These are phyloP conservation scores for Notarius quadriscutis DNA, from an alignment of 2,113 vertebrate genomes.

Conservation along the genomic window DNA sequence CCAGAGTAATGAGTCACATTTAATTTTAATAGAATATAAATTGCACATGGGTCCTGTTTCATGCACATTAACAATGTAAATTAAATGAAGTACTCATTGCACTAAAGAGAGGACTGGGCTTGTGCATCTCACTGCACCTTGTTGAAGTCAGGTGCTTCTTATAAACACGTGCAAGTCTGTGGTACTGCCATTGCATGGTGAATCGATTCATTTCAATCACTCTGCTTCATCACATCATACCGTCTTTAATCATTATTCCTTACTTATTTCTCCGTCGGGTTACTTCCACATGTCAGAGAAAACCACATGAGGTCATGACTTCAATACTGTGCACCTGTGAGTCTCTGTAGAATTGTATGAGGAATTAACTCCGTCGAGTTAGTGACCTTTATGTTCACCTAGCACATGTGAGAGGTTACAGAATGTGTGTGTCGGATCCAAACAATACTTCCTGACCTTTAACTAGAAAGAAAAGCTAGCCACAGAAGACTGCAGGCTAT, in stretches of 20 bases:
- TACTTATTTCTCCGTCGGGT: not conserved
- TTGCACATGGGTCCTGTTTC: no score
- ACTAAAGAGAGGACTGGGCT: not conserved
- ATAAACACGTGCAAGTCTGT: not conserved
- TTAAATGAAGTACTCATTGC: no score
- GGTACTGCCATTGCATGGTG: no score
- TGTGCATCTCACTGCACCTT: not conserved
- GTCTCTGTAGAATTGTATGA: not conserved
- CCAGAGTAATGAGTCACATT: no score
- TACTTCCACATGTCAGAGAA: no score
- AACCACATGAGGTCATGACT: not conserved
- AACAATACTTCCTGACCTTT: slow-evolving; percentile 16
- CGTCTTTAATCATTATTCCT: not conserved
- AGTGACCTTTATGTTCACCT: slow-evolving; percentile 13
- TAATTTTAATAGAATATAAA: no score
- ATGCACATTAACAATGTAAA: no score
- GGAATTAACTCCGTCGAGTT: not conserved
- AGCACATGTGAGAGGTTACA: not conserved
- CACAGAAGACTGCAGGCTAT: not conserved
- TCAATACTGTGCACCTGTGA: no score
- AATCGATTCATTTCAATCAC: no score
- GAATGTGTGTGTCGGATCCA: not conserved
- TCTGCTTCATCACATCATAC: no score
- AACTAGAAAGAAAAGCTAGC: slow-evolving; percentile 13
- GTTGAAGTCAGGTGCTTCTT: not conserved